A percentile compares a stretch with the other conserved stretches of the same genome.
These are phyloP conservation scores for Chrysochloris asiatica DNA, from an alignment of 2,113 vertebrate genomes.

Conservation along the genomic window DNA sequence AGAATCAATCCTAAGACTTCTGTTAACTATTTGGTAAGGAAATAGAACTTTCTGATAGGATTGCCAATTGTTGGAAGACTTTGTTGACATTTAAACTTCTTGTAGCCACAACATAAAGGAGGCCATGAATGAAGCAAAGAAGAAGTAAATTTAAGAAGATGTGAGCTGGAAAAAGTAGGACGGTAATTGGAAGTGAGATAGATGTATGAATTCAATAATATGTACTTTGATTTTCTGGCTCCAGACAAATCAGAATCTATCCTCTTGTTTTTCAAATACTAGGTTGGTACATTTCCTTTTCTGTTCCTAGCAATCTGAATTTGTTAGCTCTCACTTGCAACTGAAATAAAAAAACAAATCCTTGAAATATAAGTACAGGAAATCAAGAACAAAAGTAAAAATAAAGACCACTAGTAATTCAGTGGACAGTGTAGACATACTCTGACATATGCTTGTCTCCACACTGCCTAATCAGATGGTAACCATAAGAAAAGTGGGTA, in stretches of 20 bases:
- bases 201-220: not conserved
- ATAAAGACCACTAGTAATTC: not conserved
- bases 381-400: not conserved
- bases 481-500: not conserved
- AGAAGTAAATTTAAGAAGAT: not conserved
- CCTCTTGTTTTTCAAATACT: not conserved
- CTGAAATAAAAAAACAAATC: not conserved
- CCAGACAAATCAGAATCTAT: not conserved
- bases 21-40: not conserved
- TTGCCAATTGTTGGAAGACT: not conserved
- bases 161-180: not conserved
- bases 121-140: not conserved
- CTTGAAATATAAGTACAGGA: not conserved
- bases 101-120: not conserved
- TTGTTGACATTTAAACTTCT: not conserved
- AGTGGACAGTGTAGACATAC: not conserved
- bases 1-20: not conserved
- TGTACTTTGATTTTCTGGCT: not conserved
- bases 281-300: not conserved
- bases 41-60: not conserved
- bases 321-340: not conserved
- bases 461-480: not conserved
- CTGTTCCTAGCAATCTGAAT: not conserved
- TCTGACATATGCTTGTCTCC: not conserved
- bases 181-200: accelerated